Percentiles rank a stretch among this genome's conserved stretches.
These are phyloP conservation scores for Leucoraja ocellata DNA, from an alignment of 2,797 vertebrate species.

Conservation along the genomic window DNA sequence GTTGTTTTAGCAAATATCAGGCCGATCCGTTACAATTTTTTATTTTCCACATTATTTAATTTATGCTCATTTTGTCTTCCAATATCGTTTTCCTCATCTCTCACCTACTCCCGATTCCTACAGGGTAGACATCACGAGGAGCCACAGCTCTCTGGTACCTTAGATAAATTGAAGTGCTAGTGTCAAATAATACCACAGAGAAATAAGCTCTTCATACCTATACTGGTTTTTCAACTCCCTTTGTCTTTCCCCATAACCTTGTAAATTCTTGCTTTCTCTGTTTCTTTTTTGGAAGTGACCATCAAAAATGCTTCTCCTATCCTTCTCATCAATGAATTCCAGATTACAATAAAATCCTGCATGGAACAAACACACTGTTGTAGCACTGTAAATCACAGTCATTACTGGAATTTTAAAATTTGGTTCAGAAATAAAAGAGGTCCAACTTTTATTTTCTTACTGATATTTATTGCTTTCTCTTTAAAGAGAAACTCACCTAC, in stretches of 20 bases:
- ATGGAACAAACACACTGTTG: background rate
- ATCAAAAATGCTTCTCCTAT: background rate
- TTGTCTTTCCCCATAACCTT: background rate
- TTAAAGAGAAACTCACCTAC: background rate
- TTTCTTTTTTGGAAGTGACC: background rate
- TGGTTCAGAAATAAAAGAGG: background rate
- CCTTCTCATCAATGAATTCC: background rate
- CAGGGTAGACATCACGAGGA: background rate
- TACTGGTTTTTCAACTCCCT: background rate
- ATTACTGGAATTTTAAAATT: background rate
- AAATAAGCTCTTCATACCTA: background rate
- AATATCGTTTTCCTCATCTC: background rate
- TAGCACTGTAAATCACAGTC: background rate
- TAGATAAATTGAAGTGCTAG: background rate
- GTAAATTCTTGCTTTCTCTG: background rate
- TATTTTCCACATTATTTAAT: background rate
- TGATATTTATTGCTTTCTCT: background rate
- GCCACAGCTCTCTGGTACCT: background rate
- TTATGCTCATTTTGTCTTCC: background rate
- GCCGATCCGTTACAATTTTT: background rate
- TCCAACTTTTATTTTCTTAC: background rate
- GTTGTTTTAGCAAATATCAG: background rate
- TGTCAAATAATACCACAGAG: background rate
- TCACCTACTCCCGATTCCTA: background rate
- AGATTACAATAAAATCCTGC: background rate